Base-by-base conservation (phyloP, 1,140 invertebrate genomes). In the Tetragnatha versicolor region DNA sequence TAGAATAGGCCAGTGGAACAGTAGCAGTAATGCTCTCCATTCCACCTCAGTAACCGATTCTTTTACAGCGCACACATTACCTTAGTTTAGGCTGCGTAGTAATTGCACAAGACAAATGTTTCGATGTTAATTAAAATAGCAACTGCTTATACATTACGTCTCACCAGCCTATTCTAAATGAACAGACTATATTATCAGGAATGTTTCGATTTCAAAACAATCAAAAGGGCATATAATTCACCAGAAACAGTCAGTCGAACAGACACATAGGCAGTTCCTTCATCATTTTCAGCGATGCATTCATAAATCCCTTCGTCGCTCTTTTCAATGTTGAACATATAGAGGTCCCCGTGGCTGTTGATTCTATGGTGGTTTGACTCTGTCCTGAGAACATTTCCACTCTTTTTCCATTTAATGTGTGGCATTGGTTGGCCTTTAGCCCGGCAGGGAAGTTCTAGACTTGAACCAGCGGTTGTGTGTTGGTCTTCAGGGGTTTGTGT, bases 261-360 rank as follows among this genome's bases (percentile, higher is more conserved):
- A 6, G 91, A 90, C 0, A 91, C 92, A 0, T 90, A 90, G 42
- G 89, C 90, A 75, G 91, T 88, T 1, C 94, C 95, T 83, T 92
- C 89, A 70, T 91, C 89, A 85, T 97, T 97, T 51, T 90, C 89
- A 0, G 94, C 92, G 6, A 90, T 89, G 83, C 96, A 98, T 86
- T 96, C 93, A 85, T 98, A 98, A 17, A 90, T 89, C n/a, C 95
- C 96, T 58, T 90, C 89, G 83, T 96, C 94, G 29, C 87, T 85
- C 22, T 89, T 81, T 2, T 89, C 90, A 1, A 95, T 87, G 82
- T 93, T 93, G 80, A 91, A 91, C 55, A 97, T 90, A 81, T 92
- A 91, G 58, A 97, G 87, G 84, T 91, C 93, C 25, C 93, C 94
- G 45, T 89, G 83, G 81, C 47, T 17, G 35, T 37, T 73, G 2